Base-by-base conservation (phyloP, 2,888 invertebrate genomes). In the Caenorhabditis afra region DNA sequence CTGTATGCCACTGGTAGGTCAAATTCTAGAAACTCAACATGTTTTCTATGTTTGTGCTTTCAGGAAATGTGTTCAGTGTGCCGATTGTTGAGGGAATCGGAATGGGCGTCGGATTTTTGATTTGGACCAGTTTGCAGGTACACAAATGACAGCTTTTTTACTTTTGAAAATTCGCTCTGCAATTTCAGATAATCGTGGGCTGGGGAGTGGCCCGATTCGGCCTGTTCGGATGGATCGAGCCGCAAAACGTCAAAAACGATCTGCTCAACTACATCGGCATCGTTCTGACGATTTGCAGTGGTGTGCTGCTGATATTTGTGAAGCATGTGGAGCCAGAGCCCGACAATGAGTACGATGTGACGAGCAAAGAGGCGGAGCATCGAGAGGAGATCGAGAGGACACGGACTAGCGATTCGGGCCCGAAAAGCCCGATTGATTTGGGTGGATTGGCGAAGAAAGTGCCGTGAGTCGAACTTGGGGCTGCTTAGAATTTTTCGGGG, bases 121-220 rank as follows among this genome's bases (percentile, higher is more conserved):
- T 88, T 44, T 88, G 88, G 88, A 84, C 85, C 8, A 83, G 86
- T 35, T 80, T 88, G 35, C 88, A 88, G 82, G 87, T 87, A 3
- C 29, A 29, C 3, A 29, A 29, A 5, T 29, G n/a, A n/a, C 7
- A 29, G 22, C 3, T 35, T 20, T 41, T 41, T 39, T 47, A 16
- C 16, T 39, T 55, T 39, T 3, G 10, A 47, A 47, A 47, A 47
- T n/a, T 16, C 23, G 39, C 37, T 22, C n/a, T n/a, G n/a, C n/a
- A n/a, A n/a, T 58, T 81, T 67, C 52, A 85, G 85, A 84, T 88
- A 8, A 75, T 87, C 1, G 88, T 88, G 22, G 88, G 88, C 1
- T 88, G 88, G 88, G 82, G 85, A 49, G 87, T 88, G 10, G 88
- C 88, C n/a, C 79, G 87, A 22, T 88, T 88, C 59, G 88, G 88